These are phyloP conservation scores for Alcedo atthis DNA, from an alignment of 2,797 vertebrate genomes.

Conservation along the genomic window DNA sequence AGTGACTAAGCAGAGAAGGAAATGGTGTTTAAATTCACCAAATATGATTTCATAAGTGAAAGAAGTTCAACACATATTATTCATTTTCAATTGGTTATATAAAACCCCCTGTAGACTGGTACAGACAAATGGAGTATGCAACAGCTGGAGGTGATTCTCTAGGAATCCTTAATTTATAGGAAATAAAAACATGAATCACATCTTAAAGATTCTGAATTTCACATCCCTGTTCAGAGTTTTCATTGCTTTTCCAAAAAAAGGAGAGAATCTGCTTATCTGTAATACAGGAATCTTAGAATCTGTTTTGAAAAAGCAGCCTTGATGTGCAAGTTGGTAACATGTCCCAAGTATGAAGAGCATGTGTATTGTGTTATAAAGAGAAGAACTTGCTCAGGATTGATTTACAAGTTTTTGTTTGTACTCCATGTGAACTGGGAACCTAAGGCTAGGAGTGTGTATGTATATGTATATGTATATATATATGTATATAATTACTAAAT, in stretches of 20 bases:
- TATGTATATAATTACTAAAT: background rate
- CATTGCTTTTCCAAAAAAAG: background rate
- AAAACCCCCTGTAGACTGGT: background rate
- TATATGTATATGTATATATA: background rate
- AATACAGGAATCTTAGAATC: background rate
- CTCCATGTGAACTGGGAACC: background rate
- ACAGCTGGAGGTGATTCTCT: background rate
- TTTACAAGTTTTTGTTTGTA: background rate
- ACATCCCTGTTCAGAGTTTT: background rate
- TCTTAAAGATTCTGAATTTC: background rate
- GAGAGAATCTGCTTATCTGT: background rate
- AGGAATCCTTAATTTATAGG: background rate
- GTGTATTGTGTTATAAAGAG: background rate
- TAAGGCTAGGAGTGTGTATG: background rate
- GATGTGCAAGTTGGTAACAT: background rate
- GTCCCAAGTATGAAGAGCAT: background rate
- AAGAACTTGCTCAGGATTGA: background rate
- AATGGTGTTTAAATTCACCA: background rate
- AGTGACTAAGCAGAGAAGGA: slow-evolving; percentile 26
- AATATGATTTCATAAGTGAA: background rate
- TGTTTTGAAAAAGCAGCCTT: background rate
- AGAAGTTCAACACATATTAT: background rate
- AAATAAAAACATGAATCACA: background rate
- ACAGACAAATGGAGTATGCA: background rate
- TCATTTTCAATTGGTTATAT: background rate